phyloP scores from a whole-genome alignment of 2,113 vertebrate species.

The Laterallus jamaicensis region DNA sequence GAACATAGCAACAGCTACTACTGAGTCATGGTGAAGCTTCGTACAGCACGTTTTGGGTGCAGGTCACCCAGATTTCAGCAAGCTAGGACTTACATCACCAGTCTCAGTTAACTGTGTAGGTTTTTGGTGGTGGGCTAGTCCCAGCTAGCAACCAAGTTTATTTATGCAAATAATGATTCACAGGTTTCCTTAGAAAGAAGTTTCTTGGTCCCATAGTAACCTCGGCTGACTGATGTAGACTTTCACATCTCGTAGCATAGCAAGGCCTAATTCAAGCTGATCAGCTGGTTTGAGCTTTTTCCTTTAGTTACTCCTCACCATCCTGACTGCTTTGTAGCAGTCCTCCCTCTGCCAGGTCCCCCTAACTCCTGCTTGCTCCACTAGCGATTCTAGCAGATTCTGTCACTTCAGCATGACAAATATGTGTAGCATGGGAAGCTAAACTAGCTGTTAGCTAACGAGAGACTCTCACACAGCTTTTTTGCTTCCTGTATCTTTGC shows the following conservation, averaged over 20 bases:
- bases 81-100: not conserved
- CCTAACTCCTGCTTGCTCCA: not conserved
- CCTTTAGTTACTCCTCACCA: not conserved
- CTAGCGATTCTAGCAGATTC: not conserved
- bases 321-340: not conserved
- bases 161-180: not conserved
- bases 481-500: not conserved
- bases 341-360: rapidly evolving
- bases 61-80: not conserved
- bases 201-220: not conserved
- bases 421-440: not conserved
- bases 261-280: not conserved
- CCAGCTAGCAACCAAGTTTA: not conserved
- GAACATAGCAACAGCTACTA: not conserved
- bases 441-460: not conserved
- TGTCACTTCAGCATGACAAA: not conserved
- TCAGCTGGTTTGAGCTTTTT: not conserved
- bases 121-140: not conserved
- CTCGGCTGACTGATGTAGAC: not conserved
- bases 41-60: not conserved
- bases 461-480: not conserved
- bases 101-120: not conserved
- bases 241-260: not conserved
- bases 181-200: not conserved
- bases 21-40: not conserved